Conservation (phyloP, 2,797 vertebrate genomes). For the Zenarchopterus dispar region DNA sequence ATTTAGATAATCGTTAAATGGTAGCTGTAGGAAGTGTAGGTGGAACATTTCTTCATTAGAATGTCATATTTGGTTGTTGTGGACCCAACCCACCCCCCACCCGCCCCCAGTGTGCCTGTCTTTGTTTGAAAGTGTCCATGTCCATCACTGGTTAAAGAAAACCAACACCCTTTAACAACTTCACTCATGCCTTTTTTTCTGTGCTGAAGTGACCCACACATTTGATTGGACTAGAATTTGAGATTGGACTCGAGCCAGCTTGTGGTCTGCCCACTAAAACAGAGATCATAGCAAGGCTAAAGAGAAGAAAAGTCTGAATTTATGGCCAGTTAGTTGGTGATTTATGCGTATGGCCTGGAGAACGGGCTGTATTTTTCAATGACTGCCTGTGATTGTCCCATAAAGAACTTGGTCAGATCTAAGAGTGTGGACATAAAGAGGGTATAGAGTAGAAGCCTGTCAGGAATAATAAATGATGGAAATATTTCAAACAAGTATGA, state of each 20-base stretch:
- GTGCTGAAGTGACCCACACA: constrained; percentile 33
- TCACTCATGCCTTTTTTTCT: constrained; percentile 31
- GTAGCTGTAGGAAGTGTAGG: constrained; percentile 8
- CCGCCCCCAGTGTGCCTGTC: not conserved
- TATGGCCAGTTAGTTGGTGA: constrained; percentile 58
- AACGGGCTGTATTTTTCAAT: constrained; percentile 60
- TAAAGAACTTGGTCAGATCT: constrained; percentile 65
- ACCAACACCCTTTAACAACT: constrained; percentile 22
- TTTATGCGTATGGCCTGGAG: constrained; percentile 58
- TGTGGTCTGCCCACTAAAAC: constrained; percentile 53
- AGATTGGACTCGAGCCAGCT: constrained; percentile 50
- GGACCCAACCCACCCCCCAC: too few species aligned
- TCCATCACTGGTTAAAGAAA: not conserved
- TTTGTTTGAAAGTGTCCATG: not conserved
- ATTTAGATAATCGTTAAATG: constrained; percentile 5
- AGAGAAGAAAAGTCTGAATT: constrained; percentile 59
- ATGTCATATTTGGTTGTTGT: not conserved
- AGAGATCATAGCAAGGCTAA: constrained; percentile 44
- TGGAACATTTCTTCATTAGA: constrained; percentile 6
- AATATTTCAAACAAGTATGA: constrained; percentile 8
- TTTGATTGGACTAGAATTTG: constrained; percentile 34
- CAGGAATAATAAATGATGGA: constrained; percentile 53
- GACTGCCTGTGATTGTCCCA: constrained; percentile 64
- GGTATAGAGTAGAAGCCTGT: constrained; percentile 50
- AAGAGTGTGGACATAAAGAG: constrained; percentile 62